Percentiles rank a stretch among this genome's conserved stretches.
Conservation (phyloP, 2,888 invertebrate genomes). For the Hartigia nigra region DNA sequence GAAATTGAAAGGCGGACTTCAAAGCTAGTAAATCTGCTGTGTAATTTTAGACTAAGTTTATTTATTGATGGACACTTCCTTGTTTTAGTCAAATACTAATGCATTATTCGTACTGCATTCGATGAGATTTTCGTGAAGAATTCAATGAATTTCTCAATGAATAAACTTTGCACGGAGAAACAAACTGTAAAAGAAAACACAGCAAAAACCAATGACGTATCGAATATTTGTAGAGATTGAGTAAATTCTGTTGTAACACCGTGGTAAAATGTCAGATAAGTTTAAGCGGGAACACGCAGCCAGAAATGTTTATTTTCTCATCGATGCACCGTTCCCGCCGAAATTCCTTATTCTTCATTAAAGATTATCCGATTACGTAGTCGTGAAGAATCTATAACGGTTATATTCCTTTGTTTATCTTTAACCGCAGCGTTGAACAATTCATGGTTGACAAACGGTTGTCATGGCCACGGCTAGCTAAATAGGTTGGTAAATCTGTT, state of each 20-base stretch:
- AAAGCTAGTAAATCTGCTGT: neutral
- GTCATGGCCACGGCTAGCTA: constrained; percentile 14
- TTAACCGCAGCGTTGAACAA: neutral
- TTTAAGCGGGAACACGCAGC: neutral
- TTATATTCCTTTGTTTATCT: neutral
- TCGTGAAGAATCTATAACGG: neutral
- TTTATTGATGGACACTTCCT: neutral
- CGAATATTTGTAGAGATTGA: neutral
- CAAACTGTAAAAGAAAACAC: neutral
- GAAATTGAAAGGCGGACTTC: neutral
- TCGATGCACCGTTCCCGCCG: neutral
- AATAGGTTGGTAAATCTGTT: constrained; percentile 7
- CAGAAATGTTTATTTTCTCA: neutral
- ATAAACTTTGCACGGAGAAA: neutral
- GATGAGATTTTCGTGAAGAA: neutral
- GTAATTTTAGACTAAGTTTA: neutral
- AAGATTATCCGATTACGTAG: neutral
- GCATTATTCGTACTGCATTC: neutral
- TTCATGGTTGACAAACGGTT: constrained; percentile 22
- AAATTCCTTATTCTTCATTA: neutral
- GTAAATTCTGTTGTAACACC: neutral
- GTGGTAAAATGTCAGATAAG: neutral
- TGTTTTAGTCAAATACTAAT: neutral
- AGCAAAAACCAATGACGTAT: neutral
- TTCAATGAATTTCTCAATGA: neutral